phyloP scores from a whole-genome alignment of 1,140 invertebrate genomes.

The Eubasilissa regina region DNA sequence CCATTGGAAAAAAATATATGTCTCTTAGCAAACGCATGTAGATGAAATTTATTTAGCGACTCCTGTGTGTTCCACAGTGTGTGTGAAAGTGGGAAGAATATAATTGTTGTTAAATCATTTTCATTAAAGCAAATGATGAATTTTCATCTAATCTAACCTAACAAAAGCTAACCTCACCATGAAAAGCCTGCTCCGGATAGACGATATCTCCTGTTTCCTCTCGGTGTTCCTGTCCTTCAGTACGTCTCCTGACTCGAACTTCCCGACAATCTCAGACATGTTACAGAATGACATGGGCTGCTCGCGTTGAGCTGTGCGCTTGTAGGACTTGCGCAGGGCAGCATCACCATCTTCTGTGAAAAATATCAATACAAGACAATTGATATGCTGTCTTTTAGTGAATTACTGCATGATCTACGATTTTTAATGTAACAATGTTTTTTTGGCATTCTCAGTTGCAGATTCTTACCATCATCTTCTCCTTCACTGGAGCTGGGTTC shows the following conservation, averaged over 20 bases:
- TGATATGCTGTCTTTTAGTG: too few relatives aligned
- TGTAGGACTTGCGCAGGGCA: slow-evolving; percentile 71
- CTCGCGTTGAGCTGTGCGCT: slow-evolving; percentile 75
- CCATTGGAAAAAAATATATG: too few relatives aligned
- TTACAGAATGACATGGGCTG: slow-evolving; percentile 86
- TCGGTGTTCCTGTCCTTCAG: slow-evolving; percentile 81
- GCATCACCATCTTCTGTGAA: slow-evolving; percentile 65
- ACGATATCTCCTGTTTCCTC: slow-evolving; percentile 90
- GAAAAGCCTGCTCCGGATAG: slow-evolving; percentile 86
- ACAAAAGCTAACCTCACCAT: slow-evolving; percentile 73
- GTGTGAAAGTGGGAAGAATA: too few relatives aligned
- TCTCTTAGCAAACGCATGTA: too few relatives aligned
- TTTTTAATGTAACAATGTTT: too few relatives aligned
- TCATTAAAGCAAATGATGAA: too few relatives aligned
- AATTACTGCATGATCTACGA: too few relatives aligned
- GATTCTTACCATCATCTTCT: slow-evolving; percentile 73
- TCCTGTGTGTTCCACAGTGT: too few relatives aligned
- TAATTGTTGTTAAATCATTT: too few relatives aligned
- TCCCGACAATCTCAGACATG: slow-evolving; percentile 87
- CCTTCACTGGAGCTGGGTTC: slow-evolving; percentile 77
- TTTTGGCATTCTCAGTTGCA: too few relatives aligned
- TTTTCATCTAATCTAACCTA: not conserved
- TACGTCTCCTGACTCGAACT: slow-evolving; percentile 82
- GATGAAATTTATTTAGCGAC: too few relatives aligned
- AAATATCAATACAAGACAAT: not conserved